Evolutionary conservation across 2,113 vertebrate genomes (phyloP).

Genomic region (Dipodomys merriami): DNA sequence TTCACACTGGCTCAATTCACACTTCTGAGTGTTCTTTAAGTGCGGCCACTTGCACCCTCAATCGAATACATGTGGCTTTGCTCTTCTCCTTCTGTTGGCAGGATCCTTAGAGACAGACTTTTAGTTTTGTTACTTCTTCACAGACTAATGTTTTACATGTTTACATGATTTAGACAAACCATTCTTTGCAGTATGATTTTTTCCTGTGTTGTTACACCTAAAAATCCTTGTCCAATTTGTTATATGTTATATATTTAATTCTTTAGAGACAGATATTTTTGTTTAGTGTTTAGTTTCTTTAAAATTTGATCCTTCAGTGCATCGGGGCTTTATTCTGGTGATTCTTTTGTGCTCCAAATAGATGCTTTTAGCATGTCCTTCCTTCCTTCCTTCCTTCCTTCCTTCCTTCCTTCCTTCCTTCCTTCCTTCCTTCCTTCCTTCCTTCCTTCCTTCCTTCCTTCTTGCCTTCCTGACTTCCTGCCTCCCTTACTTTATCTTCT

Average conservation of each 20-base stretch:
- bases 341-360: background rate
- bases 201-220: background rate
- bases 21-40: background rate
- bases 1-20: no score
- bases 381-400: no score
- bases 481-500: no score
- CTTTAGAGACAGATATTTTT: background rate
- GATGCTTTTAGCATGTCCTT: background rate
- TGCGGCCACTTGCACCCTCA: background rate
- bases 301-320: background rate
- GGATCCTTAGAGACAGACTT: background rate
- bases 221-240: background rate
- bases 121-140: background rate
- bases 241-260: background rate
- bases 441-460: no score
- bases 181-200: background rate
- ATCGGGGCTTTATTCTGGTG: background rate
- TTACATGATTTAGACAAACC: background rate
- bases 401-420: no score
- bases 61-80: background rate
- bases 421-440: no score
- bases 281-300: background rate
- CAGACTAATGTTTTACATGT: background rate
- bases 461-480: no score
- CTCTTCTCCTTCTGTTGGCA: background rate